These are phyloP conservation scores for Bolborhynchus lineola DNA, from an alignment of 2,113 vertebrate genomes.

Conservation along the genomic window DNA sequence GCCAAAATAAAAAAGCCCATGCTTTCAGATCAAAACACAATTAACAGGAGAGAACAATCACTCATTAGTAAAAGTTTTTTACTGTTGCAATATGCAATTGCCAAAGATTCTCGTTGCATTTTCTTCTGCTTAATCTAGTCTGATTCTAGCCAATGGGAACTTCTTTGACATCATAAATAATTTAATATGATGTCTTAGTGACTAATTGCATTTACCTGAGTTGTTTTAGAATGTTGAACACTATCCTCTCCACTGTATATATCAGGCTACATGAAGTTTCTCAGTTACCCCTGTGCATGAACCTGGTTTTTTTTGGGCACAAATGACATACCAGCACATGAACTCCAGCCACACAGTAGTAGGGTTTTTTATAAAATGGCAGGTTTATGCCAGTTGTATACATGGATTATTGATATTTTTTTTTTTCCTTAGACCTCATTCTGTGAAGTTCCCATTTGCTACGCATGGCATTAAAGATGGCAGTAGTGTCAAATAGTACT, in stretches of 20 bases:
- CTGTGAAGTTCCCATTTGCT: neutral
- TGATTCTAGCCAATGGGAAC: neutral
- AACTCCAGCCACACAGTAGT: rapidly evolving
- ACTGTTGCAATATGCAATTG: neutral
- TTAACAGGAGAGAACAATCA: neutral
- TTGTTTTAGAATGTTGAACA: neutral
- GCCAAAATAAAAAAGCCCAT: neutral
- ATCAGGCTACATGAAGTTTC: neutral
- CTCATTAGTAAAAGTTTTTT: neutral
- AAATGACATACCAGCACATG: neutral
- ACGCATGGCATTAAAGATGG: neutral
- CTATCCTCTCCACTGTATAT: neutral
- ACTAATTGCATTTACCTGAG: neutral
- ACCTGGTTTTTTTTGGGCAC: neutral
- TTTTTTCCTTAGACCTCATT: neutral
- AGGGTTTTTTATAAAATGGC: neutral
- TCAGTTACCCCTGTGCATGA: neutral
- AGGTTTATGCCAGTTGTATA: neutral
- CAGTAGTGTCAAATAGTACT: neutral
- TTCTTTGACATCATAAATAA: neutral
- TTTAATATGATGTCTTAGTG: neutral
- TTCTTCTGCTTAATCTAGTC: neutral
- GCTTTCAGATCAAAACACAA: neutral
- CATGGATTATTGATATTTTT: neutral
- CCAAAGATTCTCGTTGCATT: neutral